A percentile compares a stretch with the other conserved stretches of the same genome.
Conservation (phyloP, 2,888 invertebrate species). For the Temnothorax ravouxi region DNA sequence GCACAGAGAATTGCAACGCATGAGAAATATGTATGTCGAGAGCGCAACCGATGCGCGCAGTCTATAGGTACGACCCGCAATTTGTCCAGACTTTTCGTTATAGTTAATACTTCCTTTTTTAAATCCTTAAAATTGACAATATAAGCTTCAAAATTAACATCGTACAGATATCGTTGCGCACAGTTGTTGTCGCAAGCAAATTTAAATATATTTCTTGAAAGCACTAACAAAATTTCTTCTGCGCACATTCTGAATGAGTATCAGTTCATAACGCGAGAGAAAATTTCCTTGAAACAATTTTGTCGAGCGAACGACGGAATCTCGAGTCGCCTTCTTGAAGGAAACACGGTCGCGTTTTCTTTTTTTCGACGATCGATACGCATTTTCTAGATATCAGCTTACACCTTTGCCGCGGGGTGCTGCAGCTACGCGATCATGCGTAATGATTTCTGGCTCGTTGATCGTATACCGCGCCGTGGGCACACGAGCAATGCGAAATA, state of each 20-base stretch:
- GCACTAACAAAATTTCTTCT: background rate
- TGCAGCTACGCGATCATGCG: slow-evolving; percentile 68
- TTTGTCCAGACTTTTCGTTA: background rate
- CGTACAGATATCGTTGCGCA: no score
- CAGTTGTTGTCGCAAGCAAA: background rate
- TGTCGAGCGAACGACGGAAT: background rate
- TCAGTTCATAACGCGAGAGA: background rate
- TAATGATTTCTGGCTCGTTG: slow-evolving; percentile 70
- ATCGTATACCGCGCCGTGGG: slow-evolving; percentile 47
- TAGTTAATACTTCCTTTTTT: background rate
- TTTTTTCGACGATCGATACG: slow-evolving; percentile 17
- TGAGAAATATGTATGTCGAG: slow-evolving; percentile 15
- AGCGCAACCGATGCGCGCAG: slow-evolving; percentile 1
- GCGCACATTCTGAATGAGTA: background rate
- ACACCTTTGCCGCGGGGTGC: slow-evolving; percentile 37
- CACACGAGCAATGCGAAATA: slow-evolving; percentile 50
- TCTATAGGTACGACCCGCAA: background rate
- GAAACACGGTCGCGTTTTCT: background rate
- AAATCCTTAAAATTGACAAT: background rate
- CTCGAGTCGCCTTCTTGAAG: background rate
- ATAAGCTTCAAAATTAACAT: background rate
- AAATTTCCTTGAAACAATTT: background rate
- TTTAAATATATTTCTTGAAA: background rate
- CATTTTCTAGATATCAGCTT: slow-evolving; percentile 57
- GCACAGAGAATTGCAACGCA: slow-evolving; percentile 28